These are phyloP conservation scores for Ectemnius cavifrons DNA, from an alignment of 2,888 invertebrate species.

Conservation along the genomic window DNA sequence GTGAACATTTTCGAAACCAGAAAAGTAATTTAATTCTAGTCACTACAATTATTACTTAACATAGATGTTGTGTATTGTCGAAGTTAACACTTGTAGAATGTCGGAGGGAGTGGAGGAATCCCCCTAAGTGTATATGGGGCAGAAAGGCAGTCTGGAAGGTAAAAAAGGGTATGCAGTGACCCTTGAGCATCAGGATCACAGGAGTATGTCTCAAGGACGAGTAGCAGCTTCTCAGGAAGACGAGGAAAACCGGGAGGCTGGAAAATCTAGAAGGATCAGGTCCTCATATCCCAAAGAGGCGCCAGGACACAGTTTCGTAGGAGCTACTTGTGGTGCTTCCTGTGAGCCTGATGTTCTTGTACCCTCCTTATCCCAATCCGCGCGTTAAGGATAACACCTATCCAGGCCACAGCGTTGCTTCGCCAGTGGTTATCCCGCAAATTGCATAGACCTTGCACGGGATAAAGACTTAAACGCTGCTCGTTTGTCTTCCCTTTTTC, in stretches of 20 bases:
- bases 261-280: conserved; percentile 69
- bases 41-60: not conserved
- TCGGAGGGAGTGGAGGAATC: not conserved
- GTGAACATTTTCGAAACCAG: not conserved
- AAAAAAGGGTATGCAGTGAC: conserved; percentile 76
- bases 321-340: conserved; percentile 37
- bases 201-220: conserved; percentile 54
- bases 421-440: conserved; percentile 15
- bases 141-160: conserved; percentile 50
- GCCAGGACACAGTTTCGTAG: not conserved
- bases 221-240: conserved; percentile 26
- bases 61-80: no score
- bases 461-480: conserved; percentile 5
- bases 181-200: conserved; percentile 75
- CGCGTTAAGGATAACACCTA: conserved; percentile 42
- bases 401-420: conserved; percentile 18
- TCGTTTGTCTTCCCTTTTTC: conserved; percentile 26
- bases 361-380: conserved; percentile 69
- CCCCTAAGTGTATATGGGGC: conserved; percentile 8
- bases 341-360: conserved; percentile 67
- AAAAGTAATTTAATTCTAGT: not conserved
- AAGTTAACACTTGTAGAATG: no score
- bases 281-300: conserved; percentile 55
- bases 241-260: conserved; percentile 48
- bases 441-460: conserved; percentile 21